Evolutionary conservation across 2,797 vertebrate species (phyloP).

Genomic region (Pachyuromys duprasi): DNA sequence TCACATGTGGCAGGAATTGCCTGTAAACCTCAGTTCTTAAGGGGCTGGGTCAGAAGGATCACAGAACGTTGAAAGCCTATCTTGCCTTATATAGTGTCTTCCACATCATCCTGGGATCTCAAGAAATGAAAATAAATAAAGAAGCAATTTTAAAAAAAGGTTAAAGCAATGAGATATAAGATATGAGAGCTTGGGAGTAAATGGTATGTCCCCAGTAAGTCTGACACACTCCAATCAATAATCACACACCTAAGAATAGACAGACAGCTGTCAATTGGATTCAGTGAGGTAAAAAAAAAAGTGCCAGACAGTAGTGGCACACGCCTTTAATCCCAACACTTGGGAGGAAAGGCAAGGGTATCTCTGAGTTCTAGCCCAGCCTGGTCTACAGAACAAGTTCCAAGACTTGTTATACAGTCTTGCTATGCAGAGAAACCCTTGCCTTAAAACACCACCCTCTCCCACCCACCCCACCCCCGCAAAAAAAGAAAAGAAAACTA

Average conservation of each 20-base stretch:
- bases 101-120: neutral
- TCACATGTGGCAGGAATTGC: no score
- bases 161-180: neutral
- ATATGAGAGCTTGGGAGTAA: no score
- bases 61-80: neutral
- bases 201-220: neutral
- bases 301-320: neutral
- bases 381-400: neutral
- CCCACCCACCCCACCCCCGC: no score
- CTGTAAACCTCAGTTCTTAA: neutral
- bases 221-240: neutral
- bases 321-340: neutral
- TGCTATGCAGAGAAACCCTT: neutral
- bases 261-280: neutral
- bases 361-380: neutral
- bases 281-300: neutral
- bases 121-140: neutral
- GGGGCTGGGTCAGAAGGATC: neutral
- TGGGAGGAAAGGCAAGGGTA: neutral
- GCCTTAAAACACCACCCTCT: neutral
- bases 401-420: neutral
- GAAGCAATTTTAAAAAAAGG: neutral
- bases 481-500: no score
- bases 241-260: neutral
- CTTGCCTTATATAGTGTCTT: neutral